Conservation (phyloP, 2,797 vertebrate genomes). For the Dendrocincla fuliginosa region DNA sequence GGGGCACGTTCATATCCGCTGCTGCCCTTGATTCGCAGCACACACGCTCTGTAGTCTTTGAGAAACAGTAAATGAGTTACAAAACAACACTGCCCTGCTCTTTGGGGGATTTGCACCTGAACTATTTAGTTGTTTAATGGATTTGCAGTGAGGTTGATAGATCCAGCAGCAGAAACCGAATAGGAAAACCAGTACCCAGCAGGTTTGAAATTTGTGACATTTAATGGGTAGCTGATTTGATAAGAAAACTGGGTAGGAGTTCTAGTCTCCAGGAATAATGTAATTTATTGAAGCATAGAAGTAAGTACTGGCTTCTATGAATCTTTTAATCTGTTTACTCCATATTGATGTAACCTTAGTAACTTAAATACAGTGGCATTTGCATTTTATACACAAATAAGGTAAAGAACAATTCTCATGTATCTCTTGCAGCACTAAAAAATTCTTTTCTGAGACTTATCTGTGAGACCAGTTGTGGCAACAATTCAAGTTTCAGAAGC, state of each 20-base stretch:
- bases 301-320: not conserved
- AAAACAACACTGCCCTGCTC: not conserved
- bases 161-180: not conserved
- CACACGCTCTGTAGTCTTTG: not conserved
- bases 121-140: not conserved
- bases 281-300: not conserved
- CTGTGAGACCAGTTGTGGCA: not conserved
- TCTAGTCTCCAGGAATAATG: not conserved
- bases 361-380: not conserved
- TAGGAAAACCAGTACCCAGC: not conserved
- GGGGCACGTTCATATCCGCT: not conserved
- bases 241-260: not conserved
- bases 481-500: not conserved
- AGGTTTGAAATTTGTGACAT: not conserved
- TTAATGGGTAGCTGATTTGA: not conserved
- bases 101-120: not conserved
- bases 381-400: not conserved
- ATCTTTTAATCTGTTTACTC: not conserved
- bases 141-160: not conserved
- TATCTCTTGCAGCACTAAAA: not conserved
- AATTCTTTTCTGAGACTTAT: not conserved
- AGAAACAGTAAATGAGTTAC: slow-evolving; percentile 6
- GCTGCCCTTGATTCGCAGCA: slow-evolving; percentile 1
- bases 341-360: not conserved
- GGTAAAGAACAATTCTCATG: not conserved